Evolutionary conservation across 92 coral and sea anemone genomes (phyloP), one percentile per base, ranked within the genome.

Genomic region (Epizoanthus ramosus): DNA sequence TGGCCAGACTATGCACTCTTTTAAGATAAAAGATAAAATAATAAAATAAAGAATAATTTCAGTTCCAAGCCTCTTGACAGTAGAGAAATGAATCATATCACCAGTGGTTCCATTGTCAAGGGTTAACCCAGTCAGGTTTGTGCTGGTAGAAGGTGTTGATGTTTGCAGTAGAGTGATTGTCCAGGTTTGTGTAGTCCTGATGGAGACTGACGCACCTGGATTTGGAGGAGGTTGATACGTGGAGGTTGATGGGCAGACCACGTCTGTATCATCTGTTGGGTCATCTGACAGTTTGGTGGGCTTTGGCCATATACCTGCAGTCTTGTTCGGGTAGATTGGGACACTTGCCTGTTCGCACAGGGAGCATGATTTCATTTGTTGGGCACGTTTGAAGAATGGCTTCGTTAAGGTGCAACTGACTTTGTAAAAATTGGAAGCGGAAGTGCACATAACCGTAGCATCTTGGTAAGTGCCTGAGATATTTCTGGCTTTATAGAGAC

Each of bases 31-130:
- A 28, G 31, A 28, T 28, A 28, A 28, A 28, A 28, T 28, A 28
- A 28, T 28, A 28, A 28, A 28, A 28, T 28, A 28, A 28, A 28
- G 2, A 15, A 35, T 16, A 4, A 80, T 63, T 8, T 6, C 9
- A 15, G 18, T 4, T 5, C 85, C 86, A 28, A 83, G 86, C 4
- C 70, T 67, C 17, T 54, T 16, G 17, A 33, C 73, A 39, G 76
- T 56, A 14, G 70, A 56, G 17, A 37, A 41, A 15, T 70, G 68
- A 25, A 82, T 68, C 86, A 82, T 82, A 68, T 67, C 65, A 4
- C 75, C 75, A 9, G 75, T 67, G 5, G 85, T 75, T 6, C 85
- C 75, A 52, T 63, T 80, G n/a, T 80, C 85, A 16, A 63, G 39
- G 24, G 75, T 28, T 80, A 24, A 80, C 35, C 18, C 75, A 50